Evolutionary conservation across 1,140 invertebrate species (phyloP).

Genomic region (Trachelipus rathkii): DNA sequence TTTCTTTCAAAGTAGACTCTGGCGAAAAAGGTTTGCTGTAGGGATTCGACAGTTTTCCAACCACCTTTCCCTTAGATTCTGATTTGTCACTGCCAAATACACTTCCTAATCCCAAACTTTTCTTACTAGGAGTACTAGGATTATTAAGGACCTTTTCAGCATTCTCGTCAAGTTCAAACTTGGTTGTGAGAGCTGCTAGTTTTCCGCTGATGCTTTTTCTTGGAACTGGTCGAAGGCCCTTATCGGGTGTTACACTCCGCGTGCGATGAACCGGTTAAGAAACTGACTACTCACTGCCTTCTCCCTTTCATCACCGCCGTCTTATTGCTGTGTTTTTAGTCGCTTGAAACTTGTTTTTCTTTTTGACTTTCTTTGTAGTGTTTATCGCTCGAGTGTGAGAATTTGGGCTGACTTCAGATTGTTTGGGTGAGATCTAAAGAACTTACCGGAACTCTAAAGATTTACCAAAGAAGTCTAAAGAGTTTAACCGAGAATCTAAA

Average conservation of each 20-base stretch:
- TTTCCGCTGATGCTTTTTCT: constrained; percentile 31
- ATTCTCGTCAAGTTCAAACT: constrained; percentile 34
- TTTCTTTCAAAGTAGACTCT: constrained; percentile 14
- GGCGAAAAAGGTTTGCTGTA: constrained; percentile 29
- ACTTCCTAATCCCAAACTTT: background rate
- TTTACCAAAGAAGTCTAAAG: too few relatives aligned
- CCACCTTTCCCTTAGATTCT: background rate
- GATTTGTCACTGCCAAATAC: background rate
- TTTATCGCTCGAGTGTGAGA: background rate
- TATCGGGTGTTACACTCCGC: constrained; percentile 25
- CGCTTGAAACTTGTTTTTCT: background rate
- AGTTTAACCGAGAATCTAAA: too few relatives aligned
- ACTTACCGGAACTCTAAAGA: too few relatives aligned
- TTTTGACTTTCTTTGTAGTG: background rate
- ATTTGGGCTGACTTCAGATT: too few relatives aligned
- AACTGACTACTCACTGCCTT: constrained; percentile 31
- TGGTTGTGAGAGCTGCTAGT: constrained; percentile 32
- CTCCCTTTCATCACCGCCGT: constrained; percentile 22
- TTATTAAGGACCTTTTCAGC: background rate
- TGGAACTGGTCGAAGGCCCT: constrained; percentile 16
- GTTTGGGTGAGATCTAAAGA: too few relatives aligned
- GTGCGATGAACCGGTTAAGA: constrained; percentile 27
- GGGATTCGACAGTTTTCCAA: constrained; percentile 26
- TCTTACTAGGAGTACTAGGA: background rate
- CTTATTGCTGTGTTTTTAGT: background rate